Percentiles rank a stretch among this genome's conserved stretches.
phyloP scores from a whole-genome alignment of 1,140 invertebrate genomes.

The Oncopodura yosiiana region DNA sequence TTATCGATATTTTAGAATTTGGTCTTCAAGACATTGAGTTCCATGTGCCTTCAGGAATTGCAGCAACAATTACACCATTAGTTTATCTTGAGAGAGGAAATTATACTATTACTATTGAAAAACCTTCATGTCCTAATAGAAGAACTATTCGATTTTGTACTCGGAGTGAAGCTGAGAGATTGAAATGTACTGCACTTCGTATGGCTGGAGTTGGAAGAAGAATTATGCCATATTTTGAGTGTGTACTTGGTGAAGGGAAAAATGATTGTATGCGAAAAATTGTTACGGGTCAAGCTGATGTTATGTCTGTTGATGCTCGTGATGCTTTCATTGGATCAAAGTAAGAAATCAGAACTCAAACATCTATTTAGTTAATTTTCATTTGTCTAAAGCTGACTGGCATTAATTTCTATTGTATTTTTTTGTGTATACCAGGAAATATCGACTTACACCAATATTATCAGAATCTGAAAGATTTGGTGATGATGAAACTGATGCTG shows the following conservation, averaged over 20 bases:
- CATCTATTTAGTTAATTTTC: too few species aligned
- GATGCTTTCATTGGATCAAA: conserved; percentile 29
- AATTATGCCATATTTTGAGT: conserved; percentile 30
- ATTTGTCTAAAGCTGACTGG: neutral
- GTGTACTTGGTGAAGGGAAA: conserved; percentile 25
- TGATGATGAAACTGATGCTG: conserved; percentile 34
- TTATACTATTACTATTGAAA: conserved; percentile 33
- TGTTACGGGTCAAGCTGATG: conserved; percentile 28
- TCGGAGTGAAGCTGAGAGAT: conserved; percentile 27
- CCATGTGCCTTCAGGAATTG: conserved; percentile 23
- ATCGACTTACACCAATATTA: conserved; percentile 30
- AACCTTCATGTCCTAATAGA: conserved; percentile 31
- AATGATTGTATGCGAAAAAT: conserved; percentile 34
- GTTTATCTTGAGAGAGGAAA: conserved; percentile 32
- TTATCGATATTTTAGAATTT: conserved; percentile 30
- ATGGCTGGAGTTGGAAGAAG: conserved; percentile 30
- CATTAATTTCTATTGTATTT: neutral
- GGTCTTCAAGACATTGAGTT: conserved; percentile 26
- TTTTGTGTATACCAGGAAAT: conserved; percentile 16
- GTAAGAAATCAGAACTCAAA: too few species aligned
- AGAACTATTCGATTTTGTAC: conserved; percentile 30
- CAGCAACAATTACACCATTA: conserved; percentile 28
- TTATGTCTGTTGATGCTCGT: conserved; percentile 28
- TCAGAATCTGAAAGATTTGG: conserved; percentile 34
- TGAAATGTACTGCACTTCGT: conserved; percentile 23